These are phyloP conservation scores for Geodia barretti DNA, from an alignment of 37 sponge, comb jelly and placozoan species.

Conservation along the genomic window DNA sequence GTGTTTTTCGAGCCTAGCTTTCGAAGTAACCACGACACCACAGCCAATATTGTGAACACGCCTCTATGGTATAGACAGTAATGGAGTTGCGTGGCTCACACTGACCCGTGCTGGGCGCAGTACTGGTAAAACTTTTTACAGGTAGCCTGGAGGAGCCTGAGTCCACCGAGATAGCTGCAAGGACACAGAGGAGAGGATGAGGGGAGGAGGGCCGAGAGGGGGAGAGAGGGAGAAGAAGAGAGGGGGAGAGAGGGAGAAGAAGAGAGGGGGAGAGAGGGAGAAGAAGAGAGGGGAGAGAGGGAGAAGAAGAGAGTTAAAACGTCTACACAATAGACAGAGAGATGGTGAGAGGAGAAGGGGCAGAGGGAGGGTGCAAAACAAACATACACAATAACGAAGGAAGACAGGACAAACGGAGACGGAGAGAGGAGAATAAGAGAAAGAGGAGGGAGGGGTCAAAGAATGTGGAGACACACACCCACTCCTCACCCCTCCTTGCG, in stretches of 20 bases:
- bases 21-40: too few relatives aligned
- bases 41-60: too few relatives aligned
- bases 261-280: not conserved
- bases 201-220: too few relatives aligned
- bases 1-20: too few relatives aligned
- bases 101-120: constrained; percentile 80
- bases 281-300: not conserved
- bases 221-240: not conserved
- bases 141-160: constrained; percentile 83
- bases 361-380: not conserved
- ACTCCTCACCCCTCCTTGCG: constrained; percentile 78
- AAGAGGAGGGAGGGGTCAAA: not conserved
- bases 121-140: constrained; percentile 92
- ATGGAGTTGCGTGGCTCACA: too few relatives aligned
- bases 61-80: too few relatives aligned
- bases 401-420: not conserved
- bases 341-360: not conserved
- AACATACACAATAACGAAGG: not conserved
- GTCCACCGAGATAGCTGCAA: constrained; percentile 89
- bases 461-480: constrained; percentile 6
- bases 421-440: not conserved
- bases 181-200: too few relatives aligned
- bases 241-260: not conserved
- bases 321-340: too few relatives aligned
- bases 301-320: too few relatives aligned